Base-by-base conservation (phyloP, 2,797 vertebrate species). In the Centroberyx gerrardi region DNA sequence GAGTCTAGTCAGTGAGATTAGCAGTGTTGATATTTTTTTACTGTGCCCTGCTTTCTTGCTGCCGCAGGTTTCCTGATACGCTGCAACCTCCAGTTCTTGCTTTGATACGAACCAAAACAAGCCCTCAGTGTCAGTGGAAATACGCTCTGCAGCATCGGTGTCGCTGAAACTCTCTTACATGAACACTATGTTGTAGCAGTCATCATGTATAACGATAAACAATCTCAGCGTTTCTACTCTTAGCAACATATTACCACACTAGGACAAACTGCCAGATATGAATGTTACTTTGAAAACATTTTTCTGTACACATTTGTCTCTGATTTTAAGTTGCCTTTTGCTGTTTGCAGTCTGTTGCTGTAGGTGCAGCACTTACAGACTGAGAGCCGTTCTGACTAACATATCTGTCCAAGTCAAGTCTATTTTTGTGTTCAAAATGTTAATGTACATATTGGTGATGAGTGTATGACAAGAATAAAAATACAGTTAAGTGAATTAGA, bases 401-500 rank as follows among this genome's bases (percentile, higher is more conserved):
- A 14, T 22, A 14, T 64, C 40, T 76, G 68, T 87, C 78, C 33
- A 40, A 72, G 42, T 22, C 10, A 14, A 53, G 36, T 70, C 31
- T 82, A 15, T 81, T 81, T 81, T 76, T 74, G 22, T 84, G 70
- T 86, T 74, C 2, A 61, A 83, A 62, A 60, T 82, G 59, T 76
- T 62, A 80, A 79, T 90, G 81, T 85, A 86, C 60, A 82, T 88
- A 80, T 42, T 74, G 28, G 59, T 74, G 68, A 61, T 71, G 62
- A 72, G 42, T 74, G 81, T 86, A 65, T 87, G 87, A 60, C 2
- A 31, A 66, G 38, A 86, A 86, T 84, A 83, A 89, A 83, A 54
- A 55, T 4, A 58, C 17, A 28, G 0, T 29, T 3, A 27, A 49
- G 1, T 28, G 29, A 68, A 58, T 10, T 2, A 9, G 2, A 62